Base-by-base conservation (phyloP, 2,113 vertebrate species). In the Oceanodroma tethys region DNA sequence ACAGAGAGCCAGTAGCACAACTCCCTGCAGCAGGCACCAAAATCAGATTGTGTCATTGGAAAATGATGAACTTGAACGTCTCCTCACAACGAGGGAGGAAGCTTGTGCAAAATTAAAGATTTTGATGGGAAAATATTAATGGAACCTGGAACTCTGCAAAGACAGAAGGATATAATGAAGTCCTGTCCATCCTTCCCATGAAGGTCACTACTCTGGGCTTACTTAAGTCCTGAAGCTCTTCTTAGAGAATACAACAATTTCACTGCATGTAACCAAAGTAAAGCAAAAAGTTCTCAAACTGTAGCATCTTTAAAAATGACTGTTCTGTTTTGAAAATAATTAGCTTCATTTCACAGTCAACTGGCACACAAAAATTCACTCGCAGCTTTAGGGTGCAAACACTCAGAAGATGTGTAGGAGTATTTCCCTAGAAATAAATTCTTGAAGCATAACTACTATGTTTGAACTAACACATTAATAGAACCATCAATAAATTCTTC, bases 341-440 rank as follows among this genome's bases (percentile, higher is more conserved):
- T 52, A 81, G 59, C 56, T 81, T 71, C 36, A 53, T 85, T 82
- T 89, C 89, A 78, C 66, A 97, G 79, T 25, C 89, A 86, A 80
- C 11, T 91, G 82, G 89, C 81, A 66, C 60, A 86, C n/a, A 67
- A 30, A 80, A 83, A 86, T 18, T 55, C 81, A 62, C 84, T 90
- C 7, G 4, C 62, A 81, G 94, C 87, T 48, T 83, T 4, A 81
- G 89, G 82, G 34, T 63, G 40, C 52, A 82, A 89, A 87, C 74
- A 87, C 40, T 52, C 45, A 20, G 73, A 55, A 36, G 67, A 73
- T 8, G 81, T 38, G 90, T 66, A 53, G 94, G 96, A 43, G 45
- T 82, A 72, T 47, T 96, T 90, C 89, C 76, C 76, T 40, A 75
- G 79, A 90, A 94, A 90, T 71, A 95, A 63, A 94, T 47, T 74